A percentile compares a stretch with the other conserved stretches of the same genome.
Conservation (phyloP, 2,888 invertebrate species). For the Cloeon dipterum region DNA sequence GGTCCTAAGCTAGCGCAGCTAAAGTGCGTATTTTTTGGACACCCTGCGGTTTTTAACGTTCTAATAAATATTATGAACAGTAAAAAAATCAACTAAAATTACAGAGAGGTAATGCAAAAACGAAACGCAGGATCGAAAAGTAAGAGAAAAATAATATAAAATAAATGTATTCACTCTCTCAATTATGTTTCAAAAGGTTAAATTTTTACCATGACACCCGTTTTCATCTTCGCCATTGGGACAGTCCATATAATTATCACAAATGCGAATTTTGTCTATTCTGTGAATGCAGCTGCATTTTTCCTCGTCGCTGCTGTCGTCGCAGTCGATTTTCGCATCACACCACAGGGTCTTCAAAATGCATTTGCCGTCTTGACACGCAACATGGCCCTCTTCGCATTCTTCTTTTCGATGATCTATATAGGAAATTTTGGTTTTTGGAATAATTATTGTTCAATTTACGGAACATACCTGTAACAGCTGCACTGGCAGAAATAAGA, state of each 20-base stretch:
- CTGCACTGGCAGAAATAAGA: too few relatives aligned
- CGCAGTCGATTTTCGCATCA: slow-evolving; percentile 47
- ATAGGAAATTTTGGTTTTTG: too few relatives aligned
- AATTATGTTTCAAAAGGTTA: too few relatives aligned
- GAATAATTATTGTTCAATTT: too few relatives aligned
- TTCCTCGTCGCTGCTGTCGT: slow-evolving; percentile 54
- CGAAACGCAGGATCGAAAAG: too few relatives aligned
- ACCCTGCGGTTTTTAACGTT: too few relatives aligned
- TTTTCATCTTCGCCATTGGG: slow-evolving; percentile 61
- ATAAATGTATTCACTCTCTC: too few relatives aligned
- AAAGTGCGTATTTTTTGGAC: background rate
- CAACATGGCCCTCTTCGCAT: background rate
- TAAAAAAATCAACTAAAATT: too few relatives aligned
- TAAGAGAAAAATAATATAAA: background rate
- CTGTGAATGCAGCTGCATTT: slow-evolving; percentile 49
- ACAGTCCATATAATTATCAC: slow-evolving; percentile 66
- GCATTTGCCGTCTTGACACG: background rate
- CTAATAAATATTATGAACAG: too few relatives aligned
- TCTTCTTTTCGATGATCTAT: too few relatives aligned
- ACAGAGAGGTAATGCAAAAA: background rate
- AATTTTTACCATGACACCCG: slow-evolving; percentile 54
- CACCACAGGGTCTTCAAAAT: slow-evolving; percentile 27
- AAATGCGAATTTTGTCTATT: slow-evolving; percentile 35
- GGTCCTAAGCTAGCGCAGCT: too few relatives aligned
- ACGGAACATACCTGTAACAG: too few relatives aligned